phyloP scores from a whole-genome alignment of 2,888 invertebrate species.

The Ormia ochracea region DNA sequence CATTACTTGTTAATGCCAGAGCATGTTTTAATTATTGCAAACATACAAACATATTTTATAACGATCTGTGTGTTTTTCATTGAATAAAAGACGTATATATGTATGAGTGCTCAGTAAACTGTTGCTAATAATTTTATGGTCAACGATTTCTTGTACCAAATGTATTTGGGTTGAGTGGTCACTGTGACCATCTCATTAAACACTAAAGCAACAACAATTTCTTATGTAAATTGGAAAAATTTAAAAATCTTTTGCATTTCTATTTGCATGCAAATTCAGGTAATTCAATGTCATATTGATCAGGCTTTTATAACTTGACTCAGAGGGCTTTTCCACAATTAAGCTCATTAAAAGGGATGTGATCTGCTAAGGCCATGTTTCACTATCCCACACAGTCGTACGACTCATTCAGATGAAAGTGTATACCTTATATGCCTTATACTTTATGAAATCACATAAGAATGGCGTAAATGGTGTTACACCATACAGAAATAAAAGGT shows the following conservation, averaged over 20 bases:
- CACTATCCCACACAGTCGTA: too few species aligned
- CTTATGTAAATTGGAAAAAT: neutral
- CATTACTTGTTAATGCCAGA: neutral
- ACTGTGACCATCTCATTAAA: constrained; percentile 49
- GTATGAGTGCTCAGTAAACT: constrained; percentile 43
- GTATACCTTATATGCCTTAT: too few species aligned
- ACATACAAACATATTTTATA: neutral
- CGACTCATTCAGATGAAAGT: too few species aligned
- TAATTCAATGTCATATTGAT: constrained; percentile 46
- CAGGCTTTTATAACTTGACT: neutral
- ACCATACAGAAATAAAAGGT: too few species aligned
- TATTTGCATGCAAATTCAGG: constrained; percentile 40
- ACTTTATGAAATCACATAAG: too few species aligned
- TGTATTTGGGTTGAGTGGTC: constrained; percentile 73
- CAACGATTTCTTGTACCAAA: constrained; percentile 69
- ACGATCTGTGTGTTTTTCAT: constrained; percentile 1
- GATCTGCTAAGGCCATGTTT: too few species aligned
- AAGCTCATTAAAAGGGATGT: too few species aligned
- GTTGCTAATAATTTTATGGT: constrained; percentile 67
- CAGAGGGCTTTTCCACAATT: too few species aligned
- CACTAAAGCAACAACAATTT: neutral
- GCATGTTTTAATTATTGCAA: neutral
- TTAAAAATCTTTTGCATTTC: constrained; percentile 23
- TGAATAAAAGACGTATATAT: neutral
- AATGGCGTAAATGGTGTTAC: too few species aligned